phyloP scores from a whole-genome alignment of 2,113 vertebrate genomes.

The Erythrolamprus reginae region DNA sequence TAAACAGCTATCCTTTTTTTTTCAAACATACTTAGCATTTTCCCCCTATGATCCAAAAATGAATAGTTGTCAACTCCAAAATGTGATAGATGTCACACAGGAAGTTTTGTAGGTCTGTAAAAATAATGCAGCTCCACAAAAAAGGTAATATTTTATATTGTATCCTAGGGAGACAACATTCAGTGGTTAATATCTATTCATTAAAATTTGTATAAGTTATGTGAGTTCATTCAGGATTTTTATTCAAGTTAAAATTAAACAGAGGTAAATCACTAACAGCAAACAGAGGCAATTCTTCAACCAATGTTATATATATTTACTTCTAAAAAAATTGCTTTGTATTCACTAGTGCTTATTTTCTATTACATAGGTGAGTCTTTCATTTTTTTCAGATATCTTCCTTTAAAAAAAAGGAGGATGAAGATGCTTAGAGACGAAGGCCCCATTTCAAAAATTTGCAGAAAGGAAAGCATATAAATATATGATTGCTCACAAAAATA shows the following conservation, averaged over 20 bases:
- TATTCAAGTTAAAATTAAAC: background rate
- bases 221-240: background rate
- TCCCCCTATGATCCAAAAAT: background rate
- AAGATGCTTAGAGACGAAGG: background rate
- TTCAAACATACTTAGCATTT: background rate
- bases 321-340: background rate
- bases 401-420: background rate
- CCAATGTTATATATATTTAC: background rate
- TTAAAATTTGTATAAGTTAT: background rate
- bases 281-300: background rate
- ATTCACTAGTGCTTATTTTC: background rate
- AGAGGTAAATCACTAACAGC: background rate
- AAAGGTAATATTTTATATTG: background rate
- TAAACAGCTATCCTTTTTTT: background rate
- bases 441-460: background rate
- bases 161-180: background rate
- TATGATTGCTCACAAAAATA: too few relatives aligned
- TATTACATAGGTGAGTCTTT: background rate
- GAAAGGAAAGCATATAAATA: too few relatives aligned
- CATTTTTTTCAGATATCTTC: background rate
- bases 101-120: background rate
- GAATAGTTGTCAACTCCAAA: background rate
- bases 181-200: background rate
- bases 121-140: accelerated
- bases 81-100: background rate